Conservation (phyloP, 2,888 invertebrate genomes). For the Philereme transversata region DNA sequence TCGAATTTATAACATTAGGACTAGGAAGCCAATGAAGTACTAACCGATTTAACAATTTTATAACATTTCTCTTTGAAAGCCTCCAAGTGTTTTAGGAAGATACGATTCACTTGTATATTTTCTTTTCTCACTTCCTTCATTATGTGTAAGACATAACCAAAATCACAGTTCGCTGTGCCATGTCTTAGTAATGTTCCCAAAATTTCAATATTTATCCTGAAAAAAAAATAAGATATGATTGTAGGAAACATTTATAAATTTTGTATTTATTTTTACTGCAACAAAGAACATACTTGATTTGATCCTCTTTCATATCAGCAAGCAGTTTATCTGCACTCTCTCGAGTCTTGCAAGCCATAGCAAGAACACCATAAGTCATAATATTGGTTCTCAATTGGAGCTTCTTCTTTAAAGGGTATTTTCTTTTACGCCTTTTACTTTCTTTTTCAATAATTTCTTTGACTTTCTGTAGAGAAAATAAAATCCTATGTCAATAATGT, state of each 20-base stretch:
- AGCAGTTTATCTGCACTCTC: constrained; percentile 87
- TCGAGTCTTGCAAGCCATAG: constrained; percentile 89
- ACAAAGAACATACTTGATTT: constrained; percentile 80
- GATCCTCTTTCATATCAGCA: constrained; percentile 87
- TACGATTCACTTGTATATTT: constrained; percentile 85
- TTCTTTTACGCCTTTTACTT: constrained; percentile 59
- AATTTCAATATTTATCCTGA: constrained; percentile 89
- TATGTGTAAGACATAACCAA: constrained; percentile 87
- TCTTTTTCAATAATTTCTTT: constrained; percentile 81
- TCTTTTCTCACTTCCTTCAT: constrained; percentile 86
- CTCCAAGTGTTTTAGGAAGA: constrained; percentile 86
- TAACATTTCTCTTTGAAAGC: constrained; percentile 84
- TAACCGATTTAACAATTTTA: constrained; percentile 73
- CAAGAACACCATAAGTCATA: constrained; percentile 93
- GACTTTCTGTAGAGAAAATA: constrained; percentile 75
- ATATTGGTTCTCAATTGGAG: constrained; percentile 86
- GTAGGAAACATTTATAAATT: too few species aligned
- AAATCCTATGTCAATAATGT: too few species aligned
- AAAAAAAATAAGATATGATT: constrained; percentile 41
- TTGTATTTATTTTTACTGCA: not conserved
- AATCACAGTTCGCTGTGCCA: constrained; percentile 84
- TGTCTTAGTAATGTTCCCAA: constrained; percentile 88
- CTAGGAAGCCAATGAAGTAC: constrained; percentile 2
- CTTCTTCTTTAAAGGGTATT: constrained; percentile 67
- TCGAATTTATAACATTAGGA: not conserved